These are phyloP conservation scores for Hydropsyche betteni DNA, from an alignment of 2,888 invertebrate species.

Conservation along the genomic window DNA sequence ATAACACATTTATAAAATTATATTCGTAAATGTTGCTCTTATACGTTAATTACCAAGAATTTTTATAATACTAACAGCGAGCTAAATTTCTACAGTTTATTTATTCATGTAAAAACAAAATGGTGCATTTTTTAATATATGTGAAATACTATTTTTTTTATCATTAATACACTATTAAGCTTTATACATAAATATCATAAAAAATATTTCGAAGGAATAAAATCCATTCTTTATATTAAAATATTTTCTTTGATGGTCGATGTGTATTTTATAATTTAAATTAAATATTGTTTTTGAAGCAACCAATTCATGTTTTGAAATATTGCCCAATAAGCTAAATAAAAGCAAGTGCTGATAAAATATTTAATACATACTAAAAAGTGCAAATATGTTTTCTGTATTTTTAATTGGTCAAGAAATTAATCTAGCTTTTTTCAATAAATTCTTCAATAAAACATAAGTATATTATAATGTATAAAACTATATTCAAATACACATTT, in stretches of 20 bases:
- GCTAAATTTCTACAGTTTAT: too few species aligned
- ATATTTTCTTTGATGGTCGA: conserved; percentile 26
- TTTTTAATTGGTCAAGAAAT: conserved; percentile 24
- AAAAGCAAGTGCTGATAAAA: background rate
- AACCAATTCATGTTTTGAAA: too few species aligned
- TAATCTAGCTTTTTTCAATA: background rate
- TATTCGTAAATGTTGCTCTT: too few species aligned
- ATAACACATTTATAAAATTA: too few species aligned
- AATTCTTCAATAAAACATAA: too few species aligned
- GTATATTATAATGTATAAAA: too few species aligned
- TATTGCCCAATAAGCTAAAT: conserved; percentile 1
- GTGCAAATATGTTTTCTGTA: background rate
- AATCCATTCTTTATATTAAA: conserved; percentile 32
- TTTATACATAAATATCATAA: conserved; percentile 30
- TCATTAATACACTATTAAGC: conserved; percentile 24
- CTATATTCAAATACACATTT: too few species aligned
- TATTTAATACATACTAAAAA: background rate
- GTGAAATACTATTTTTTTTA: background rate
- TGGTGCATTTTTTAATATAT: too few species aligned
- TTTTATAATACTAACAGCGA: too few species aligned
- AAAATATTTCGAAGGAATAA: conserved; percentile 32
- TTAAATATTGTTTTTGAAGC: too few species aligned
- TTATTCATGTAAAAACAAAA: too few species aligned
- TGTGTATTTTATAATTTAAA: background rate
- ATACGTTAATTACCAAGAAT: too few species aligned